Conservation (phyloP, 2,797 vertebrate species). For the Poliocrania exsul region DNA sequence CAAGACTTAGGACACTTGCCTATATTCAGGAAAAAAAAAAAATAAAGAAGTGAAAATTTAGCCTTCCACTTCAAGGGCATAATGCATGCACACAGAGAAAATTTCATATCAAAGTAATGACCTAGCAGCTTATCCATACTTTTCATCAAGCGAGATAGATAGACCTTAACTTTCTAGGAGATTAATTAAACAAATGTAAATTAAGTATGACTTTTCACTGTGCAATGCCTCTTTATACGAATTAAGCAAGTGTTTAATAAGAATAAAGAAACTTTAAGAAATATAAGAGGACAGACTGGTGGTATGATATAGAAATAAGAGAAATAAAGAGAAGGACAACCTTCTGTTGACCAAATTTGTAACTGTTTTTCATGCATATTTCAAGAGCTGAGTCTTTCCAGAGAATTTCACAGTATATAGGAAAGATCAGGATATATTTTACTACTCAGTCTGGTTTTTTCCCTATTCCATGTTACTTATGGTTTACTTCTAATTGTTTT, state of each 20-base stretch:
- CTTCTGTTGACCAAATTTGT: not conserved
- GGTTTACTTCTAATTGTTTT: not conserved
- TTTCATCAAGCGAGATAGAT: not conserved
- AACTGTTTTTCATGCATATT: not conserved
- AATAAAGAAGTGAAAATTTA: not conserved
- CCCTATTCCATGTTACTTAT: not conserved
- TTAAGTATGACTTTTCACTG: not conserved
- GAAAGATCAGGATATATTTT: not conserved
- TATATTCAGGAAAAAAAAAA: not conserved
- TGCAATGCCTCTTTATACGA: not conserved
- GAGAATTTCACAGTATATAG: not conserved
- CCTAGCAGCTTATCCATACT: not conserved
- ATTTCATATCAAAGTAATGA: not conserved
- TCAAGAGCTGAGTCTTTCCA: not conserved
- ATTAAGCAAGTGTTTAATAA: not conserved
- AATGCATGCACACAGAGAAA: not conserved
- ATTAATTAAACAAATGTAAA: not conserved
- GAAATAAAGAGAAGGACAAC: not conserved
- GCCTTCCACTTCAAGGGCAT: not conserved
- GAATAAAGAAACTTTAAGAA: not conserved
- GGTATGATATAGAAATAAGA: not conserved
- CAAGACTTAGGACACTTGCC: slow-evolving; percentile 26
- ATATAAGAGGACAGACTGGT: not conserved
- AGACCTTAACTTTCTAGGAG: not conserved
- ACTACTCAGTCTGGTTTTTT: not conserved